Base-by-base conservation (phyloP, 2,113 vertebrate genomes). In the Edolisoma coerulescens region DNA sequence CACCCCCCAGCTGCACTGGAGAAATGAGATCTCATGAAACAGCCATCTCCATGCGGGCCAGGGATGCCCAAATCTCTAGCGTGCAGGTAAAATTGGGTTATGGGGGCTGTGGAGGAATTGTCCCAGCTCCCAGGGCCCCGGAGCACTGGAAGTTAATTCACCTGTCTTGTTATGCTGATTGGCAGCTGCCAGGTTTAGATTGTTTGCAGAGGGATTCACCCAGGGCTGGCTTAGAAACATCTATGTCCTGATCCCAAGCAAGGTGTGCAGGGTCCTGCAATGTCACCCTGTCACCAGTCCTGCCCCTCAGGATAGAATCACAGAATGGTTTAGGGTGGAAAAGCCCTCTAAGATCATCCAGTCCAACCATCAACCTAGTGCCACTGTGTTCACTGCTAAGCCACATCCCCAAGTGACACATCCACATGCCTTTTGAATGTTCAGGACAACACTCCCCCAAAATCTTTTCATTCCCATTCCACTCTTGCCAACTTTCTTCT, bases 391-490 rank as follows among this genome's bases (percentile, higher is more conserved):
- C 53, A 18, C 61, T 39, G 13, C 39, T 53, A 32, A 76, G 41
- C 10, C 61, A 68, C 1, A 0, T 47, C 61, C 53, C 47, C 63
- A 41, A 4, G 47, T 22, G n/a, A 27, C 47, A 69, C 47, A 35
- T 61, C 21, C 32, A 37, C 5, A 2, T 1, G 1, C 18, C 18
- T 49, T 61, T 20, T 35, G 47, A 69, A 68, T 13, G 26, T 9
- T 39, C 49, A 21, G 60, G 60, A 41, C 54, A 67, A 23, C 4
- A 21, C n/a, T 57, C 6, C 11, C 33, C 23, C 47, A 49, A 22
- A 39, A 39, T 4, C 24, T 65, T 80, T 81, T 28, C 3, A 75
- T 47, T 80, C 24, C 80, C 1, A 0, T 22, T 54, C 35, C 0
- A 1, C 35, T 15, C 3, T 21, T 17, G 16, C 53, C 41, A 79